These are phyloP conservation scores for Rhagonycha lutea DNA, from an alignment of 2,888 invertebrate species.

Conservation along the genomic window DNA sequence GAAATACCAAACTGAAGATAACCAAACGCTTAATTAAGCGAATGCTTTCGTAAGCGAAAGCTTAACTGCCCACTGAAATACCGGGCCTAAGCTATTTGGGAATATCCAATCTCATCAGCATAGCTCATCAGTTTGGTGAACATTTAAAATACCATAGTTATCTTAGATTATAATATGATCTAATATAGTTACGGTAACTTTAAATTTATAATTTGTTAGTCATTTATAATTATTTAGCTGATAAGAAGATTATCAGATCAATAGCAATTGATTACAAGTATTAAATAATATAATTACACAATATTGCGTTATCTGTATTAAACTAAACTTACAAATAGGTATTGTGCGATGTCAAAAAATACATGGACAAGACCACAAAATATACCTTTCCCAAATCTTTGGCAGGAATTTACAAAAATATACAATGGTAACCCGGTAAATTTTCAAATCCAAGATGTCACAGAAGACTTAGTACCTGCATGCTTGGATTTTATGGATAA, in stretches of 20 bases:
- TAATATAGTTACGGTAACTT: no score
- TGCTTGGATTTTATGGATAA: constrained; percentile 12
- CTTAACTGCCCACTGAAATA: no score
- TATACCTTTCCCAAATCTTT: constrained; percentile 5
- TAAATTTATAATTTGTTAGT: no score
- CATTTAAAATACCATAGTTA: no score
- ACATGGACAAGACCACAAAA: constrained; percentile 1
- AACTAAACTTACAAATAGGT: background rate
- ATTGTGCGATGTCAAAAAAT: background rate
- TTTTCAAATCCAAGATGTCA: constrained; percentile 20
- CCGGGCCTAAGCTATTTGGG: no score
- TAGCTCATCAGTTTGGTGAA: no score
- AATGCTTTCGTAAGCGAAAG: no score
- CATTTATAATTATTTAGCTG: background rate
- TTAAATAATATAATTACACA: background rate
- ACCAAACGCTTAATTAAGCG: no score
- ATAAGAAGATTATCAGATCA: background rate
- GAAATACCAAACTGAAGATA: no score
- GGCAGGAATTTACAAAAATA: constrained; percentile 7
- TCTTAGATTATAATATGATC: no score
- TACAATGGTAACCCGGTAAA: background rate
- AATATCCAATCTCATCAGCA: no score
- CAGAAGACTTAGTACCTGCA: constrained; percentile 1
- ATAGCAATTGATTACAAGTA: background rate
- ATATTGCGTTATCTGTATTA: background rate